These are phyloP conservation scores for Harmothoe impar DNA, from an alignment of 2,888 invertebrate genomes.

Conservation along the genomic window DNA sequence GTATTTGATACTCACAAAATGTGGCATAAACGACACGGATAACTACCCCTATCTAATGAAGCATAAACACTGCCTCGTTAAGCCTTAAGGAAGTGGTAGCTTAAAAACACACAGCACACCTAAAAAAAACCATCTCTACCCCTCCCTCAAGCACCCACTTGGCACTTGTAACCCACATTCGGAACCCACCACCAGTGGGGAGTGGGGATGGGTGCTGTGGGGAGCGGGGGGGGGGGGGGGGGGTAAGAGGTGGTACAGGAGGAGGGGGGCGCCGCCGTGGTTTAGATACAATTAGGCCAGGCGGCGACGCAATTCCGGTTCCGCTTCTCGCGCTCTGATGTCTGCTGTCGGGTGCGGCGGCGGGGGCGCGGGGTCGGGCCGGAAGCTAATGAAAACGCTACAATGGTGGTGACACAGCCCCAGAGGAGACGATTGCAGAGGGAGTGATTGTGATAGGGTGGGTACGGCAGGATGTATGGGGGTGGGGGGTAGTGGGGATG, in stretches of 20 bases:
- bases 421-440: neutral
- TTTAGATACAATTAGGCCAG: slow-evolving; percentile 36
- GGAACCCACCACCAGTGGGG: too few relatives aligned
- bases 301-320: slow-evolving; percentile 46
- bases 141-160: too few relatives aligned
- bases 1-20: too few relatives aligned
- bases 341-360: neutral
- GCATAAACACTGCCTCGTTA: too few relatives aligned
- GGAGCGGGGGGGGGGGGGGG: too few relatives aligned
- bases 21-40: too few relatives aligned
- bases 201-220: too few relatives aligned
- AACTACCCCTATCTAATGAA: too few relatives aligned
- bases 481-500: slow-evolving; percentile 29
- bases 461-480: slow-evolving; percentile 23
- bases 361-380: slow-evolving; percentile 34
- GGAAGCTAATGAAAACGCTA: slow-evolving; percentile 54
- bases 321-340: slow-evolving; percentile 20
- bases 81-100: too few relatives aligned
- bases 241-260: neutral
- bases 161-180: too few relatives aligned
- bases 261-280: neutral
- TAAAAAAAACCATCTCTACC: too few relatives aligned
- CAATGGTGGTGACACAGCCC: neutral
- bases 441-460: slow-evolving; percentile 3
- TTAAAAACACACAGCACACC: too few relatives aligned